Base-by-base conservation (phyloP, 2,888 invertebrate species). In the Acleris laterana region DNA sequence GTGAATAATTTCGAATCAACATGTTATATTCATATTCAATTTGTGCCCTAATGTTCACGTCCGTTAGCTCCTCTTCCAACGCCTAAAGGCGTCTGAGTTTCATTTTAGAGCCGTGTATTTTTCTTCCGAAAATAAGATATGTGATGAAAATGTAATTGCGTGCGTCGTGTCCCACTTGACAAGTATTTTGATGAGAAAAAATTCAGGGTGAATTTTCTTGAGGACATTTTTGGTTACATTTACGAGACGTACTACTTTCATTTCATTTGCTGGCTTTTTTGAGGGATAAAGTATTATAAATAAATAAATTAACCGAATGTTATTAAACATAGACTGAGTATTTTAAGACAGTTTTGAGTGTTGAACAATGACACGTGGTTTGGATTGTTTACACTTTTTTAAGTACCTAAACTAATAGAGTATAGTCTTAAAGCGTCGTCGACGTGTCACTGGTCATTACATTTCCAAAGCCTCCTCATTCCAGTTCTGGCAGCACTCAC, bases 111-210 rank as follows among this genome's bases (percentile, higher is more conserved):
- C 70, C 72, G 71, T 71, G 75, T 80, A 82, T 83, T 82, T 79
- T 76, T 78, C 79, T 73, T 73, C 70, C 71, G 74, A 71, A 82
- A 81, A 84, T 81, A 79, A 80, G 78, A 82, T 82, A 79, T 77
- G 72, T 70, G 80, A 82, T 82, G 81, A 81, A 83, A 87, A 83
- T 77, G 83, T 85, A 87, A 88, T 87, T 84, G 83, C 80, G 79
- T 80, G 76, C 78, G 81, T 80, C 82, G 77, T 77, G 73, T 70
- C 73, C 67, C 78, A 76, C 77, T 79, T 81, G 83, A 81, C 82
- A 83, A 82, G 79, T 81, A 80, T 81, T 86, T 82, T 82, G 81
- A 84, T 82, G 81, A 77, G 74, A 73, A 75, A 74, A 74, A 72
- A 73, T 71, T 72, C 62, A 51, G 55, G 66, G 53, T 38, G 56